Base-by-base conservation (phyloP, 2,797 vertebrate species). In the Labeo calbasu region DNA sequence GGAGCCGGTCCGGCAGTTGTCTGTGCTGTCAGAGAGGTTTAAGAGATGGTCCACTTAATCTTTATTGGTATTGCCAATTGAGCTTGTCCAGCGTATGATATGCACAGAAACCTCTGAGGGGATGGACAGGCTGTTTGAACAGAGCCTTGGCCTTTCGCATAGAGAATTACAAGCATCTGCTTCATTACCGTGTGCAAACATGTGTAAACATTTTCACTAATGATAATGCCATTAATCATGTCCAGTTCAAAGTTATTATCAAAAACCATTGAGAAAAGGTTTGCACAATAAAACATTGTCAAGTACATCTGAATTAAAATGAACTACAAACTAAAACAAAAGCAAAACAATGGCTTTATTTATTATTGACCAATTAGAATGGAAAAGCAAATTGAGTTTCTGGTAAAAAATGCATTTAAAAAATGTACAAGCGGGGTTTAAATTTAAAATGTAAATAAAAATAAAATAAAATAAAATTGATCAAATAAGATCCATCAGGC, bases 1-100 rank as follows among this genome's bases (percentile, higher is more conserved):
- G 65, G 84, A 86, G 83, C 89, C 83, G 86, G 72, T 88, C 86
- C 87, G 84, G 84, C 91, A 94, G 92, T 93, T 93, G 92, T 88
- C 90, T 92, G 90, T 90, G 86, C 88, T 90, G 88, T 91, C 70
- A 84, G 72, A 79, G 66, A 84, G 87, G 73, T 90, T 89, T 92
- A 91, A 89, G 90, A 50, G 73, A 90, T 89, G 84, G 69, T 87
- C 83, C 83, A 85, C 90, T 91, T 91, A 86, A 92, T 93, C 90
- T 90, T 89, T 88, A 90, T 87, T 86, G 88, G 61, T 77, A 81
- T 78, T 90, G 91, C 89, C 88, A 89, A 79, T 88, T 88, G 77
- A 69, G 86, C 91, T 91, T 69, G 81, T 87, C 82, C 79, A 69
- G 81, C 28, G 75, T 76, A 85, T 86, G 87, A 85, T 59, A 84